Evolutionary conservation across 2,888 invertebrate genomes (phyloP), one percentile per base, ranked within the genome.

Genomic region (Anthoptus insignis): DNA sequence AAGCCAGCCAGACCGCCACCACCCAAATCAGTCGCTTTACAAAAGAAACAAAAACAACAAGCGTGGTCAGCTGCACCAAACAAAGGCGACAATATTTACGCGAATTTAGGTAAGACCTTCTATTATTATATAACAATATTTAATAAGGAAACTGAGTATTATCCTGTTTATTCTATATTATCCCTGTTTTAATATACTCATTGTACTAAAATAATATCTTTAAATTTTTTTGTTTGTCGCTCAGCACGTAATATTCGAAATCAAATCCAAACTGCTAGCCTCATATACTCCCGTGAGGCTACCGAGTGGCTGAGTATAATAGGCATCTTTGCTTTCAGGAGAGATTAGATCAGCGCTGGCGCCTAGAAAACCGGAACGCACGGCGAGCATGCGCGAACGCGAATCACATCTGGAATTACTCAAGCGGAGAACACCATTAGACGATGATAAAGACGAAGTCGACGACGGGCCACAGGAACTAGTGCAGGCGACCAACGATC

Each of bases 331-430:
- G 37, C 69, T 88, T 86, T 69, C 86, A 96, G 97, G 97, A 84
- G 97, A 97, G 94, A 96, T 97, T 74, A 94, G 97, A 83, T 97
- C 97, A 81, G 95, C 96, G 65, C 94, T 97, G 76, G 96, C 97
- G 58, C 97, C 97, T 13, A 95, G 97, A 64, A 98, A 98, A 86
- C 98, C 97, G 14, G 97, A 97, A 84, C 93, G 98, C 70, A 97
- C 97, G 16, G 97, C 97, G 49, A 97, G 97, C 82, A 97, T 98
- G 96, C 94, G 97, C 74, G 97, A 97, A 86, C 94, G 96, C 66
- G 96, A 96, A 86, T 95, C 96, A 3, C 94, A 95, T 74, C 84
- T 95, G 74, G 95, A 96, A 81, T 90, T 95, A 54, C 93, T 94
- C 27, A 93, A 93, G 75, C 88, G 93, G 61, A 82, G 91, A 67